Percentiles rank a stretch among this genome's conserved stretches.
phyloP scores from a whole-genome alignment of 2,113 vertebrate species.

The Centropus bengalensis region DNA sequence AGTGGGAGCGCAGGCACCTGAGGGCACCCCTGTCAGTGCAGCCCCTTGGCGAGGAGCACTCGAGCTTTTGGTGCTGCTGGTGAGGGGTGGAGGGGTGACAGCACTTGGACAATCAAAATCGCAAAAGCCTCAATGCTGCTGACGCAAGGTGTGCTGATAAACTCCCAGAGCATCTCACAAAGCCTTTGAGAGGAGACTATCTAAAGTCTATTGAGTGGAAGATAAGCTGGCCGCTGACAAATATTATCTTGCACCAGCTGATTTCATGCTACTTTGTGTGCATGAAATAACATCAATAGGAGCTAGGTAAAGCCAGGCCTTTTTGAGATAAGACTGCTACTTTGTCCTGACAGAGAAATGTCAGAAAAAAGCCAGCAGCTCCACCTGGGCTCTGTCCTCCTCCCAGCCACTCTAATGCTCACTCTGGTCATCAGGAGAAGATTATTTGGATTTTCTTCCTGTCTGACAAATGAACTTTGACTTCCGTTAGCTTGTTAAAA shows the following conservation, averaged over 20 bases:
- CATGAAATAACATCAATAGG: constrained; percentile 52
- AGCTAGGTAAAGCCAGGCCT: constrained; percentile 32
- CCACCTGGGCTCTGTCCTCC: not conserved
- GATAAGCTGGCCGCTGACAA: constrained; percentile 54
- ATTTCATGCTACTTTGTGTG: not conserved
- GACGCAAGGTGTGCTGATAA: not conserved
- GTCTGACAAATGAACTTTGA: not conserved
- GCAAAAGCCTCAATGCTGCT: not conserved
- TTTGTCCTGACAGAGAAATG: constrained; percentile 7
- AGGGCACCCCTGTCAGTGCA: fast-evolving
- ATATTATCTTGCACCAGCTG: constrained; percentile 35
- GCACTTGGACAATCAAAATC: not conserved
- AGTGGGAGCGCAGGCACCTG: fast-evolving
- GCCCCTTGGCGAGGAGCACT: not conserved
- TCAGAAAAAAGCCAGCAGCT: not conserved
- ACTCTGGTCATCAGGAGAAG: not conserved
- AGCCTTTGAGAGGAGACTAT: not conserved
- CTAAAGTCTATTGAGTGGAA: constrained; percentile 38
- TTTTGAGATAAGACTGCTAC: constrained; percentile 60
- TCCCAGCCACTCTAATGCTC: not conserved
- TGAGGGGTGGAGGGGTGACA: fast-evolving
- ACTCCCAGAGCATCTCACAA: not conserved
- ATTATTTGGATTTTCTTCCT: constrained; percentile 14
- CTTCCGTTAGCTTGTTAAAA: not conserved
- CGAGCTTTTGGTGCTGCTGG: not conserved